Evolutionary conservation across 2,797 vertebrate species (phyloP), one percentile per base, ranked within the genome.

Genomic region (Rhincodon typus): DNA sequence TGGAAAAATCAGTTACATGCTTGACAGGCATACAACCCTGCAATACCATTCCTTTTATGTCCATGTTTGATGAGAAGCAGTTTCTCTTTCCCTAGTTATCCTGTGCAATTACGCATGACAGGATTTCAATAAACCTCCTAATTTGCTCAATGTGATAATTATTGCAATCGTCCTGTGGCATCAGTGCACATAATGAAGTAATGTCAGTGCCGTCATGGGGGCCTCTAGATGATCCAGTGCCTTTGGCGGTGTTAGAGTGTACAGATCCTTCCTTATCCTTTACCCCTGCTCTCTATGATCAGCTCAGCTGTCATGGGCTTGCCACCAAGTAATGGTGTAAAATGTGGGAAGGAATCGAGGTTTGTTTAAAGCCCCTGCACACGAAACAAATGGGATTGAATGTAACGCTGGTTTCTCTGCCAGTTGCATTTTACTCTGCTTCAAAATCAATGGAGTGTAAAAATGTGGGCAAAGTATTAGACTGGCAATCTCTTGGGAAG

Each of bases 1-100:
- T 62, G 53, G 57, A 66, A 66, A 88, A 91, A 91, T 91, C 88
- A 90, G 86, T 88, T 82, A 57, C 46, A 90, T 90, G 87, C 87
- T 15, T 90, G 87, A 94, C 30, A 42, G 34, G 67, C 42, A n/a
- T 38, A 69, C n/a, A 38, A n/a, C 23, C 38, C 12, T 27, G 21
- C 67, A 70, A 1, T 46, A 69, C 57, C 27, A 34, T 94, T 70
- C 91, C 67, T 94, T 67, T 70, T 94, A 94, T 23, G 66, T 69
- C 62, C n/a, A 70, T 23, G 21, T 94, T 67, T 70, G 67, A n/a
- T 62, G 15, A n/a, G 27, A 30, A 90, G 30, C 87, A 90, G 53
- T 53, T 90, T 90, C 34, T 34, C 13, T 38, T 94, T 46, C 34
- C 23, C 8, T 67, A 21, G 42, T 70, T 38, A 69, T 94, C 67